Base-by-base conservation (phyloP, 2,113 vertebrate species). In the Ovis aries region DNA sequence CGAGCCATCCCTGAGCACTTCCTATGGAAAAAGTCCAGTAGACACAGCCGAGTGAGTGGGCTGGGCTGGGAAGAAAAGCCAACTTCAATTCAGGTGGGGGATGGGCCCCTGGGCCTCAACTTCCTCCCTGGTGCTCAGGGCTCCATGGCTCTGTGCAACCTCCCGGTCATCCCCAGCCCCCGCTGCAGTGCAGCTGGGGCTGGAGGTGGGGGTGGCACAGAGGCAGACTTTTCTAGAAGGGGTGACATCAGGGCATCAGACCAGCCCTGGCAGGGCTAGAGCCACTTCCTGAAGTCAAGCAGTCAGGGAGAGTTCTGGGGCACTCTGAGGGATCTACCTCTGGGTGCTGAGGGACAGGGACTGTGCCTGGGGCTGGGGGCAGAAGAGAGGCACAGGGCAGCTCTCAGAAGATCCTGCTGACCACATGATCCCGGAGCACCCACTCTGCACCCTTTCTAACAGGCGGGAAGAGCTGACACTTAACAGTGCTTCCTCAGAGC, bases 31-130 rank as follows among this genome's bases (percentile, higher is more conserved):
- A 94, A 85, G 55, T 21, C 71, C 21, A 25, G 19, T 14, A 53
- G 16, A 57, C 15, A 36, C 23, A 85, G 78, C 16, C 5, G n/a
- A n/a, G 10, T 23, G 31, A 45, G 57, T 23, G n/a, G 53, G 52
- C 25, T 29, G 14, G 21, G 33, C 81, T 59, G 21, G 50, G 48
- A 33, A 93, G 74, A 90, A 91, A 87, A 95, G 67, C 40, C 92
- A 84, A 57, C 53, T 33, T 64, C 84, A 25, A 14, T 7, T 55
- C 55, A 88, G 67, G 48, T 77, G 21, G 48, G 64, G 64, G n/a
- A 62, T 14, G 50, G 40, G 36, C 43, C 43, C 53, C 45, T 21
- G 11, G 19, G 59, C 88, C 62, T 93, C 14, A 2, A 40, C 29
- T 48, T 94, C 86, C 57, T 57, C 52, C 8, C 5, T 4, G 23